These are phyloP conservation scores for Dasyprocta punctata DNA, from an alignment of 2,113 vertebrate species.

Conservation along the genomic window DNA sequence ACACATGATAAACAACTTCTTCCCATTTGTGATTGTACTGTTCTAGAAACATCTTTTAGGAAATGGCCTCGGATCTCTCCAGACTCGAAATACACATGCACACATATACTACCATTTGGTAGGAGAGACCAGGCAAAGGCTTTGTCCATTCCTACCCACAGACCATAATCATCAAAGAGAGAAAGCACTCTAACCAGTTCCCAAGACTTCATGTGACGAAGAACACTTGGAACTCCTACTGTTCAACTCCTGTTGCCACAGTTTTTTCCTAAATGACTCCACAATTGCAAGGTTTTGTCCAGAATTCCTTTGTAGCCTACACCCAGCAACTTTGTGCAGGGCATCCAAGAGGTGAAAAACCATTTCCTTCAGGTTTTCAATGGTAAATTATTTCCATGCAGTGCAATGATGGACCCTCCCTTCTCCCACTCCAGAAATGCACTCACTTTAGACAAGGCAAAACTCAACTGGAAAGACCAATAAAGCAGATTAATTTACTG, in stretches of 20 bases:
- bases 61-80: background rate
- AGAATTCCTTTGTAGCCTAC: background rate
- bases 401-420: background rate
- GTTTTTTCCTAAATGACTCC: background rate
- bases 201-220: slow-evolving; percentile 24
- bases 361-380: background rate
- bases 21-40: background rate
- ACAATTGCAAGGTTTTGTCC: background rate
- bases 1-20: background rate
- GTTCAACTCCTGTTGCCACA: background rate
- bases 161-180: slow-evolving; percentile 45
- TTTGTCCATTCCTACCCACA: slow-evolving; percentile 25
- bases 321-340: background rate
- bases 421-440: background rate
- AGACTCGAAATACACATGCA: background rate
- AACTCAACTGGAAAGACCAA: slow-evolving; percentile 13
- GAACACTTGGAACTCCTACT: slow-evolving; percentile 16
- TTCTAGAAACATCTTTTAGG: background rate
- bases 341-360: background rate
- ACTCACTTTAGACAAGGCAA: background rate
- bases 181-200: slow-evolving; percentile 3
- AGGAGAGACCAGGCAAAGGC: background rate
- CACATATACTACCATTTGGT: background rate
- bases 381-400: background rate
- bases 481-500: background rate